A percentile compares a stretch with the other conserved stretches of the same genome.
Conservation (phyloP, 2,888 invertebrate species). For the Antheraea yamamai region DNA sequence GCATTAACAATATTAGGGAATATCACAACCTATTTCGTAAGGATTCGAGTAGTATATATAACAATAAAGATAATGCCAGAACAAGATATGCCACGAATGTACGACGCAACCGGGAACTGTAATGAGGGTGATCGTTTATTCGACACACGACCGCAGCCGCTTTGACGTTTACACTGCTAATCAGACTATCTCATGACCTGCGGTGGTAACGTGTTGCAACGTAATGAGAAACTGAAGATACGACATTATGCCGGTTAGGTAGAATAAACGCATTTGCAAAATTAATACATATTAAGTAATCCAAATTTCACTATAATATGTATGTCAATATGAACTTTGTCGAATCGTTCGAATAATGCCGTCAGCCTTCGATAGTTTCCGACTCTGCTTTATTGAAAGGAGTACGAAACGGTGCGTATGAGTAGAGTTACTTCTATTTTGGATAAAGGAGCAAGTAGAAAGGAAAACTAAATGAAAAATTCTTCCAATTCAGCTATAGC, state of each 20-base stretch:
- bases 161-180: conserved; percentile 57
- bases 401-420: too few species aligned
- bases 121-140: conserved; percentile 43
- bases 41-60: not conserved
- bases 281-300: not conserved
- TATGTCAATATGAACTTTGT: not conserved
- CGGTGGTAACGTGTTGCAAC: conserved; percentile 40
- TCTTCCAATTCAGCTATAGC: too few species aligned
- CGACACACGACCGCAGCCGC: conserved; percentile 41
- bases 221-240: conserved; percentile 33
- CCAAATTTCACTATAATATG: not conserved
- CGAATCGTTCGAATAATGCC: too few species aligned
- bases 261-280: not conserved
- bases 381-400: too few species aligned
- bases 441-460: too few species aligned
- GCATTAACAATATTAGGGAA: not conserved
- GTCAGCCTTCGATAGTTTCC: too few species aligned
- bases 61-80: not conserved
- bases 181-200: conserved; percentile 62
- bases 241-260: conserved; percentile 13
- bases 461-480: too few species aligned
- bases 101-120: conserved; percentile 24
- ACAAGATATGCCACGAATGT: not conserved
- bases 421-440: too few species aligned
- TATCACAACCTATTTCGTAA: not conserved